A percentile compares a stretch with the other conserved stretches of the same genome.
These are phyloP conservation scores for Hystrix brachyura DNA, from an alignment of 2,113 vertebrate genomes.

Conservation along the genomic window DNA sequence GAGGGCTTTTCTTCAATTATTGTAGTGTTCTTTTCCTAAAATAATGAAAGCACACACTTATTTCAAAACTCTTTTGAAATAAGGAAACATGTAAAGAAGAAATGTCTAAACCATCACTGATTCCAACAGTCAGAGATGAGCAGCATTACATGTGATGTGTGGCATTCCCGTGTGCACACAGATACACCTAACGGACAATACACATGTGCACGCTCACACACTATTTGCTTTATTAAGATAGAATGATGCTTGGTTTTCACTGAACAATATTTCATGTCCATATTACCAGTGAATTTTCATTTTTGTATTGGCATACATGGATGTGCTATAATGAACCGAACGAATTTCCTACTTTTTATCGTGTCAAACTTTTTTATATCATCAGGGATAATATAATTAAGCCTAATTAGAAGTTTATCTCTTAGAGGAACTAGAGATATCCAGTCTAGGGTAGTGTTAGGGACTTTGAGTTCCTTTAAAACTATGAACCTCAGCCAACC, in stretches of 20 bases:
- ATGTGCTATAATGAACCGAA: neutral
- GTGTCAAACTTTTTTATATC: neutral
- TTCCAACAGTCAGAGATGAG: neutral
- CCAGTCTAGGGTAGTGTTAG: accelerated
- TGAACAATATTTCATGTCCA: neutral
- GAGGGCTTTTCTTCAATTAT: neutral
- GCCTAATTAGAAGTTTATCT: neutral
- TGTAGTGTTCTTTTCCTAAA: neutral
- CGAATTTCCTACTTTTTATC: neutral
- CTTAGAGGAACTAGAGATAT: neutral
- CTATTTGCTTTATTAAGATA: neutral
- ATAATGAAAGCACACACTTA: neutral
- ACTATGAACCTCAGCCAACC: neutral
- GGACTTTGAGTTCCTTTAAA: neutral
- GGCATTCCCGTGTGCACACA: neutral
- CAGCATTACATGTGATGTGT: neutral
- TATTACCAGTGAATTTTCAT: neutral
- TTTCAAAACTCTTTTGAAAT: neutral
- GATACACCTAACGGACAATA: too few relatives aligned
- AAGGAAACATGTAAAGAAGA: neutral
- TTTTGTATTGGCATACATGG: neutral
- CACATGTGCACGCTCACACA: neutral
- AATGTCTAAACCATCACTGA: neutral
- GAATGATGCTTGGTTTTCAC: neutral
- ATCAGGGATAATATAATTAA: neutral